Evolutionary conservation across 1,140 invertebrate species (phyloP).

Genomic region (Harpegnathos saltator): DNA sequence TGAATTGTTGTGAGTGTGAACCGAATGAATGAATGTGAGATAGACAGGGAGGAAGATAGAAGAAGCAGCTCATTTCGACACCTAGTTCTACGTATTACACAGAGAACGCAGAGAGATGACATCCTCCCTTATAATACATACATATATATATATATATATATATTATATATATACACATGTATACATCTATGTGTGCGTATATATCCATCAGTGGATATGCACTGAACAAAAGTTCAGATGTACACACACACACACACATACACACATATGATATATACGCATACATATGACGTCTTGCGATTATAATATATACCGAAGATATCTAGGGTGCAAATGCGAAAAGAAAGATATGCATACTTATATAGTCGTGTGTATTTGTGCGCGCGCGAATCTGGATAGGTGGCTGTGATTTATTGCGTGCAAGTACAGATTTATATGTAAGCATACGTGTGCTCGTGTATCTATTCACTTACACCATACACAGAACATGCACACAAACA

Average conservation of each 20-base stretch:
- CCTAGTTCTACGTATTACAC: conserved; percentile 83
- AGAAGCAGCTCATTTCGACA: conserved; percentile 82
- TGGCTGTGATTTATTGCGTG: conserved; percentile 82
- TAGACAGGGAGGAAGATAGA: conserved; percentile 6
- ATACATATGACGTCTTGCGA: conserved; percentile 37
- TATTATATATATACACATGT: neutral
- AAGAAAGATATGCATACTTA: conserved; percentile 55
- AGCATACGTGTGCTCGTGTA: conserved; percentile 62
- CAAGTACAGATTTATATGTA: conserved; percentile 72
- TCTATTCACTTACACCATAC: conserved; percentile 34
- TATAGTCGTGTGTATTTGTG: conserved; percentile 73
- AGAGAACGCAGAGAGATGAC: conserved; percentile 32
- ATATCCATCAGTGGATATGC: conserved; percentile 62
- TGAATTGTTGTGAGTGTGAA: conserved; percentile 55
- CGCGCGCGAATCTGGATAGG: conserved; percentile 80
- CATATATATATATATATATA: conserved; percentile 16
- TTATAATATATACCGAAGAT: conserved; percentile 61
- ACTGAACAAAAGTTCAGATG: conserved; percentile 78
- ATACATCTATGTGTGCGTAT: neutral
- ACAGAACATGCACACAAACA: conserved; percentile 31
- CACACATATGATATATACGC: conserved; percentile 58
- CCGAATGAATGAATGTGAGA: conserved; percentile 5
- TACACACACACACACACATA: conserved; percentile 59
- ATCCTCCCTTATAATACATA: neutral
- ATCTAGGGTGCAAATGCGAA: conserved; percentile 69